These are phyloP conservation scores for Phengaris alcon DNA, from an alignment of 2,888 invertebrate genomes.

Conservation along the genomic window DNA sequence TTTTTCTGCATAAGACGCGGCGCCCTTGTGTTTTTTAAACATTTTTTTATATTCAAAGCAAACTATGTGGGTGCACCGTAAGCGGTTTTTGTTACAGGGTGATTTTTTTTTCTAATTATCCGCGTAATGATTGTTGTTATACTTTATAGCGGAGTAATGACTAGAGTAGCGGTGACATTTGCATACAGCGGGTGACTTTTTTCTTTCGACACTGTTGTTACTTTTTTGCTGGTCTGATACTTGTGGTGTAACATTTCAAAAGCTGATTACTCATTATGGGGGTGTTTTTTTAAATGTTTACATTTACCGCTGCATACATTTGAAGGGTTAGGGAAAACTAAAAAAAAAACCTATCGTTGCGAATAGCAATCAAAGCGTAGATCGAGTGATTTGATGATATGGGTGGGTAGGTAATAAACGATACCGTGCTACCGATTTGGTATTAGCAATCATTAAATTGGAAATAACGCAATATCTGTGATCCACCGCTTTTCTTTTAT, in stretches of 20 bases:
- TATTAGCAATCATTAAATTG: conserved; percentile 80
- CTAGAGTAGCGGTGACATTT: conserved; percentile 69
- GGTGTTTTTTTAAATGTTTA: conserved; percentile 63
- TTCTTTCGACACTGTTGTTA: conserved; percentile 64
- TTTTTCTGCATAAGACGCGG: conserved; percentile 76
- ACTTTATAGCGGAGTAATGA: conserved; percentile 74
- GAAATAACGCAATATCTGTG: conserved; percentile 76
- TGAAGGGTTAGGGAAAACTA: not conserved
- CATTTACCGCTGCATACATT: conserved; percentile 44
- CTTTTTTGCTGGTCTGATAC: conserved; percentile 67
- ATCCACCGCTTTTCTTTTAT: conserved; percentile 77
- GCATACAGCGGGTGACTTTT: conserved; percentile 71
- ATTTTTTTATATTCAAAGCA: conserved; percentile 65
- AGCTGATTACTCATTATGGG: conserved; percentile 66
- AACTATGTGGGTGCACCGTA: conserved; percentile 76
- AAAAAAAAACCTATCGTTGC: not conserved
- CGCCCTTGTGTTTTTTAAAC: conserved; percentile 65
- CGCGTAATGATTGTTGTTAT: conserved; percentile 75
- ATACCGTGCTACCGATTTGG: conserved; percentile 62
- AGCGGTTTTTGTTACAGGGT: conserved; percentile 77
- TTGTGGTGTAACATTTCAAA: conserved; percentile 75
- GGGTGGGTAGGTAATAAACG: conserved; percentile 10
- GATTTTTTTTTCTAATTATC: conserved; percentile 75
- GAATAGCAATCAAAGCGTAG: conserved; percentile 6
- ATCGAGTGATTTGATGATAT: conserved; percentile 46